Evolutionary conservation across 2,888 invertebrate genomes (phyloP), one percentile per base, ranked within the genome.

Genomic region (Xanthia icteritia): DNA sequence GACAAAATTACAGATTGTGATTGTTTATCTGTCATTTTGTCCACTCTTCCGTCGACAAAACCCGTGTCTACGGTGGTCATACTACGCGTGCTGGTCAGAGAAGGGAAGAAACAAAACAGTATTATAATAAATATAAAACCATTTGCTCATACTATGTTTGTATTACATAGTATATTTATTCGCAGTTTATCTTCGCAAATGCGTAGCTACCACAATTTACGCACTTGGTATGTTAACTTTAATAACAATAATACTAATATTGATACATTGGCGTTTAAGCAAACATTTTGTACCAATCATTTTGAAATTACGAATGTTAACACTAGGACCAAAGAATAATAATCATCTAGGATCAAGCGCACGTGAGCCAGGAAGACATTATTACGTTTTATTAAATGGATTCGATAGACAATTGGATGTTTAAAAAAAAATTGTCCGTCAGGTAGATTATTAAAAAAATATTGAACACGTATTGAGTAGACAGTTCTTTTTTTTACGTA

Each of bases 171-270:
- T 64, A 70, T 67, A 27, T 63, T 67, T 67, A 36, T 39, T 63
- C 36, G 48, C 27, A 71, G 23, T 76, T 83, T 69, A 83, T 83
- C 70, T 73, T 15, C 23, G 36, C 58, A 67, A 63, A 66, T 73
- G 78, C 69, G 79, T 86, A 63, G 27, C 42, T 82, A 83, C 70
- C 79, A 60, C 48, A 63, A 86, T 83, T 82, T 82, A 77, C 83
- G 78, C 86, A 83, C 58, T 45, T 27, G 17, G 27, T 72, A 56
- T 27, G 61, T 72, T 15, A 48, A 77, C 36, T 45, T 39, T 54
- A 56, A 23, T 15, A 45, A 23, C 9, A 23, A 9, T 51, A 8
- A 51, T 60, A n/a, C n/a, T 73, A 45, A 63, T 45, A 20, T n/a
- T 42, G 48, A 36, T 42, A 58, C 4, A 23, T 31, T 20, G 31